Conservation (phyloP, 2,888 invertebrate species). For the Tinea pellionella region DNA sequence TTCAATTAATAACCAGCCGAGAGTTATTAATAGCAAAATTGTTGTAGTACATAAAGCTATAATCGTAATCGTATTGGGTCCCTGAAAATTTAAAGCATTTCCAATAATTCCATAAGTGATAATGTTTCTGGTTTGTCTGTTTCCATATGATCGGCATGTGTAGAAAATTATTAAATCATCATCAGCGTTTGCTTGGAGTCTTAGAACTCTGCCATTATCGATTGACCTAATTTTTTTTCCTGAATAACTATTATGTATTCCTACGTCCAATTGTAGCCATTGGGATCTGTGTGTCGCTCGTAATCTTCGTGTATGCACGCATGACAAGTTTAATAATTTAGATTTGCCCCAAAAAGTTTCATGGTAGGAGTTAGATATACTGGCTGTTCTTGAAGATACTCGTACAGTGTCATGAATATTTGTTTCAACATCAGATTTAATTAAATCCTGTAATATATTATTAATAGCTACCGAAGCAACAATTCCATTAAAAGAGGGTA, state of each 20-base stretch:
- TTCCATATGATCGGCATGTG: conserved; percentile 44
- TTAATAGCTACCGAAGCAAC: conserved; percentile 43
- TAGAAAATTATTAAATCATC: conserved; percentile 50
- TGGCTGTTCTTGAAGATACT: conserved; percentile 49
- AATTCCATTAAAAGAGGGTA: conserved; percentile 34
- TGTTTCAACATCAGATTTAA: conserved; percentile 37
- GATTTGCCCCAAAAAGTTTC: conserved; percentile 51
- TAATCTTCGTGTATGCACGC: conserved; percentile 40
- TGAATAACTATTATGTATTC: conserved; percentile 24
- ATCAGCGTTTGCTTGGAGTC: conserved; percentile 37
- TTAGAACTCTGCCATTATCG: conserved; percentile 45
- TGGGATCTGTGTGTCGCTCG: conserved; percentile 32
- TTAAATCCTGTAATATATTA: conserved; percentile 36
- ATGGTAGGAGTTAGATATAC: conserved; percentile 51
- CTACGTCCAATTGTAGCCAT: conserved; percentile 47
- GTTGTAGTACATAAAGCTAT: conserved; percentile 44
- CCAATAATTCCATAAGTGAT: conserved; percentile 56
- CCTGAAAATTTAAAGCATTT: conserved; percentile 30
- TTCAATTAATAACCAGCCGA: conserved; percentile 46
- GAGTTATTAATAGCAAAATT: conserved; percentile 37
- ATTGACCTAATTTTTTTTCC: conserved; percentile 32
- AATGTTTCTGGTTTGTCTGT: conserved; percentile 39
- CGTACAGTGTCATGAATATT: conserved; percentile 37
- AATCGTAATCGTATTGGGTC: conserved; percentile 41
- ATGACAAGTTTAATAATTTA: conserved; percentile 47